Conservation (phyloP, 2,888 invertebrate genomes). For the Strigamia crassipes region DNA sequence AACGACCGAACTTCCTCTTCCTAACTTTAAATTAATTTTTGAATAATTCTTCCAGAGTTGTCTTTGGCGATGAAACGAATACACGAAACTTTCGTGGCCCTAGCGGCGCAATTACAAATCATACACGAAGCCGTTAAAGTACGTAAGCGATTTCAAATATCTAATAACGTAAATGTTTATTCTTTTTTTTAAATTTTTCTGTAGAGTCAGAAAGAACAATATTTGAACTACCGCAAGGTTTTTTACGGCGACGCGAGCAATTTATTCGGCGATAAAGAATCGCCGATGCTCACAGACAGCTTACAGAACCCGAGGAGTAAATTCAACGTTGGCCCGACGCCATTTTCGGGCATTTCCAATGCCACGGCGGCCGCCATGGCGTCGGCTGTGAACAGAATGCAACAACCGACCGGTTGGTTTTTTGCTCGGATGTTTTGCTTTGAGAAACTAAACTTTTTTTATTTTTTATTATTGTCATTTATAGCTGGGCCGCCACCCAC, state of each 20-base stretch:
- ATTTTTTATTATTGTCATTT: too few species aligned
- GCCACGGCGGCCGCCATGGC: conserved; percentile 47
- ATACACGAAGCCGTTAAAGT: conserved; percentile 74
- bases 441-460: too few species aligned
- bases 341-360: conserved; percentile 46
- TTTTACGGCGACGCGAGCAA: conserved; percentile 76
- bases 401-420: conserved; percentile 48
- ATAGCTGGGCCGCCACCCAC: background rate
- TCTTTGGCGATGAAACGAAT: conserved; percentile 77
- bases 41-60: conserved; percentile 72
- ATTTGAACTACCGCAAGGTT: conserved; percentile 77
- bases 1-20: too few species aligned
- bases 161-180: too few species aligned
- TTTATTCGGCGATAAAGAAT: conserved; percentile 67
- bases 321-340: conserved; percentile 47
- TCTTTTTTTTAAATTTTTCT: too few species aligned
- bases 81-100: conserved; percentile 81
- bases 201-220: conserved; percentile 74
- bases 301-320: background rate
- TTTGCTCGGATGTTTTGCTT: too few species aligned
- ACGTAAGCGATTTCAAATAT: conserved; percentile 41
- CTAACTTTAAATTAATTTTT: background rate
- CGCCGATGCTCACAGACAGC: background rate
- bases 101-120: conserved; percentile 84
- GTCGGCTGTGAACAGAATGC: conserved; percentile 48